Percentiles rank a stretch among this genome's conserved stretches.
Evolutionary conservation across 2,113 vertebrate genomes (phyloP).

Genomic region (Shinisaurus crocodilurus): DNA sequence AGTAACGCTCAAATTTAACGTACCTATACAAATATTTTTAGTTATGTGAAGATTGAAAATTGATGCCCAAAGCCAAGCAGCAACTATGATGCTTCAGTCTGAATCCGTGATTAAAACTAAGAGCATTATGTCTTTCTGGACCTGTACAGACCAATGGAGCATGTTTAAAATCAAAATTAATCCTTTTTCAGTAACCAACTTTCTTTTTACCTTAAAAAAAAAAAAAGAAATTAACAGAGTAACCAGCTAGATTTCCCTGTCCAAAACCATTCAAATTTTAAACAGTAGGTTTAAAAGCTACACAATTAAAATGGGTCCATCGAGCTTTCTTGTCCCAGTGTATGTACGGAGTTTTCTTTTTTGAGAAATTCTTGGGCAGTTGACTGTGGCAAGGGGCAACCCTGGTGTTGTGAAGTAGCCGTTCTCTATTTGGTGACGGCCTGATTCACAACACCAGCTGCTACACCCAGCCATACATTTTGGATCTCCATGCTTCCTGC

Average conservation of each 20-base stretch:
- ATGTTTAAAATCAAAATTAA: not conserved
- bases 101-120: not conserved
- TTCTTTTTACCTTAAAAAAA: not conserved
- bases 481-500: fast-evolving
- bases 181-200: not conserved
- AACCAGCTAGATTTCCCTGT: not conserved
- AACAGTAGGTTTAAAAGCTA: not conserved
- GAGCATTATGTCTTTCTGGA: not conserved
- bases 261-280: not conserved
- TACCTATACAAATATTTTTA: not conserved
- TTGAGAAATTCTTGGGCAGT: not conserved
- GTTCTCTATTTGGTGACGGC: conserved; percentile 88
- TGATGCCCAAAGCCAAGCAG: not conserved
- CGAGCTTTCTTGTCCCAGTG: not conserved
- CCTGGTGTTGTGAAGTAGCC: conserved; percentile 99
- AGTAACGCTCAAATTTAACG: not conserved
- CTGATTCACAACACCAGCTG: conserved; percentile 99
- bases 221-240: not conserved
- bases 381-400: conserved; percentile 81
- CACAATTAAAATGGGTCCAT: conserved; percentile 18
- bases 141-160: not conserved
- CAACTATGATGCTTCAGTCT: not conserved
- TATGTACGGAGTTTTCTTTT: not conserved
- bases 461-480: conserved; percentile 80
- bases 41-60: not conserved